These are phyloP conservation scores for Lithophane socia DNA, from an alignment of 2,888 invertebrate genomes.

Conservation along the genomic window DNA sequence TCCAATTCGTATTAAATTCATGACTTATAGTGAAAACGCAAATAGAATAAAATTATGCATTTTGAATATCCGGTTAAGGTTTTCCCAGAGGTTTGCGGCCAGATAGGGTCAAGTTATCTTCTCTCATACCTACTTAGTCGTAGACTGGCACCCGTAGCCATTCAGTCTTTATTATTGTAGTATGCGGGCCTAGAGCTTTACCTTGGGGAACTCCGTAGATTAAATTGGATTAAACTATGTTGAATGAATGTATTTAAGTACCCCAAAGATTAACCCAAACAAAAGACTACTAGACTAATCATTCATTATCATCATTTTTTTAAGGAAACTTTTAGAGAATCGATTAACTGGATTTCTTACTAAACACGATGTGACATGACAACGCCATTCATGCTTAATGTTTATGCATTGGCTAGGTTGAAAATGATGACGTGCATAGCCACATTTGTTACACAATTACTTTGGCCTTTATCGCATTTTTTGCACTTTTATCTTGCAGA, in stretches of 20 bases:
- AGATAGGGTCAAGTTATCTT: background rate
- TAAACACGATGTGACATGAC: background rate
- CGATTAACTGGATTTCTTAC: background rate
- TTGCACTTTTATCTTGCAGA: slow-evolving; percentile 8
- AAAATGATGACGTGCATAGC: slow-evolving; percentile 21
- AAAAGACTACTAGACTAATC: background rate
- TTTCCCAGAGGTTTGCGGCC: background rate
- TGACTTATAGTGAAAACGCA: background rate
- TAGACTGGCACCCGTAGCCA: background rate
- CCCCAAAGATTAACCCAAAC: background rate
- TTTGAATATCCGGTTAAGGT: slow-evolving; percentile 2
- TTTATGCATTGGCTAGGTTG: slow-evolving; percentile 21
- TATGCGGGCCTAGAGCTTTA: background rate
- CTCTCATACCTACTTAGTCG: background rate
- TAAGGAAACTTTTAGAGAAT: background rate
- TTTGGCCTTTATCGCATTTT: slow-evolving; percentile 37
- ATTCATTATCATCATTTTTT: background rate
- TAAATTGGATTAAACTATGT: slow-evolving; percentile 5
- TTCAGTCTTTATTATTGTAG: slow-evolving; percentile 7
- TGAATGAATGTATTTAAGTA: background rate
- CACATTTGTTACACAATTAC: slow-evolving; percentile 29
- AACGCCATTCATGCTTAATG: slow-evolving; percentile 4
- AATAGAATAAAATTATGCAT: slow-evolving; percentile 4
- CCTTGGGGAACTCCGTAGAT: slow-evolving; percentile 1
- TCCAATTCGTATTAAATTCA: background rate